These are phyloP conservation scores for Tetraneura akinire DNA, from an alignment of 1,140 invertebrate species.

Conservation along the genomic window DNA sequence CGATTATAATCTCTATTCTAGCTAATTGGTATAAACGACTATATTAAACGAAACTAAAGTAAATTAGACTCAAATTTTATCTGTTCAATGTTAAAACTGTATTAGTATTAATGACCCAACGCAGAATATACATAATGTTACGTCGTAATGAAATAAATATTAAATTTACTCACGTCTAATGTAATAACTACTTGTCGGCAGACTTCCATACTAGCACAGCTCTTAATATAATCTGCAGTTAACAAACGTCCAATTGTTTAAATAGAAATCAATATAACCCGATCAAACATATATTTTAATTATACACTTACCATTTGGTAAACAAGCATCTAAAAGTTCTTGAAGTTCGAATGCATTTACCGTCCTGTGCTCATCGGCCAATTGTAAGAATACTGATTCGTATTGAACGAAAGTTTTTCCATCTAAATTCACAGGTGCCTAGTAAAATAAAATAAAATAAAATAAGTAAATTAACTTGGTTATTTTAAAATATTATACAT, in stretches of 20 bases:
- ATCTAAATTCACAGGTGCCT: constrained; percentile 68
- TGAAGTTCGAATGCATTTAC: constrained; percentile 91
- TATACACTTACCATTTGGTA: constrained; percentile 74
- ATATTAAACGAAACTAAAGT: too few relatives aligned
- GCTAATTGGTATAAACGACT: too few relatives aligned
- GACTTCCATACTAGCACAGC: constrained; percentile 88
- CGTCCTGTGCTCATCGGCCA: constrained; percentile 83
- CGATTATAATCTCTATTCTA: too few relatives aligned
- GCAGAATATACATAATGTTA: too few relatives aligned
- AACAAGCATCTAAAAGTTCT: constrained; percentile 85
- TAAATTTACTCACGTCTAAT: constrained; percentile 73
- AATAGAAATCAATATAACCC: too few relatives aligned
- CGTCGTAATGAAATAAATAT: too few relatives aligned
- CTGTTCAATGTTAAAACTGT: too few relatives aligned
- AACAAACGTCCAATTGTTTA: neutral
- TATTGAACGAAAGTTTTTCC: constrained; percentile 81
- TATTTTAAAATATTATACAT: neutral
- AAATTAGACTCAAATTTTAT: too few relatives aligned
- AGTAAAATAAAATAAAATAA: neutral
- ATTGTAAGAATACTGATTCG: constrained; percentile 84
- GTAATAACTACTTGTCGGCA: constrained; percentile 86
- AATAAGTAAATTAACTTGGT: neutral
- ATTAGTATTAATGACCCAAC: too few relatives aligned
- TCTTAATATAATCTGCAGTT: constrained; percentile 84
- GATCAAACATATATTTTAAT: too few relatives aligned